Conservation (phyloP, 1,140 invertebrate species). For the Hesperophylax magnus region DNA sequence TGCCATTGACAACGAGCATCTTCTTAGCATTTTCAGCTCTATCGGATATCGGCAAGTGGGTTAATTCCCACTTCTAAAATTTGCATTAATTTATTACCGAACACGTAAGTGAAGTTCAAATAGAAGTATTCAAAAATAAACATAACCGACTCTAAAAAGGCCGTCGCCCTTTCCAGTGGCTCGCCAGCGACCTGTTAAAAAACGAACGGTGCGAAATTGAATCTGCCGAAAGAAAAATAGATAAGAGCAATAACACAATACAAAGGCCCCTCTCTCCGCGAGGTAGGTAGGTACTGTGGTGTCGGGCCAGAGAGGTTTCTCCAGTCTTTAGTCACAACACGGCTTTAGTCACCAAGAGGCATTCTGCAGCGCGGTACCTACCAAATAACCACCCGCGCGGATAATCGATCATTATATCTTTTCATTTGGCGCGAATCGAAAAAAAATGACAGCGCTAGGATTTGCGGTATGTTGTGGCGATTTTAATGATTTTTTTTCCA, state of each 20-base stretch:
- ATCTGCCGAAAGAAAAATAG: conserved; percentile 21
- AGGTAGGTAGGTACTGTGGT: neutral
- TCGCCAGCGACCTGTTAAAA: conserved; percentile 9
- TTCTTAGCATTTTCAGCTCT: too few species aligned
- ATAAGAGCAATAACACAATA: conserved; percentile 11
- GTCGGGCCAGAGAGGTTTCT: neutral
- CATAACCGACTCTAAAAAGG: too few species aligned
- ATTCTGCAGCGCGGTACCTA: neutral
- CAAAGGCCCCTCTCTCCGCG: conserved; percentile 9
- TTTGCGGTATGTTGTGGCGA: conserved; percentile 27
- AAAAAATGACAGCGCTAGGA: conserved; percentile 25
- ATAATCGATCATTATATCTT: neutral
- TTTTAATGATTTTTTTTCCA: neutral
- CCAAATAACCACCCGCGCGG: neutral
- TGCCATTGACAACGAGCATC: too few species aligned
- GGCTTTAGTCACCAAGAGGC: conserved; percentile 11
- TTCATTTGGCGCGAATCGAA: neutral
- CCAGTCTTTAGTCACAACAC: neutral
- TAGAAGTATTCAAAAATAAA: too few species aligned
- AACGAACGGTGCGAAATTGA: conserved; percentile 1
- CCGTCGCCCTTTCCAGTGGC: neutral
- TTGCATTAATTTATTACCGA: too few species aligned
- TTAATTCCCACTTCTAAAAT: too few species aligned
- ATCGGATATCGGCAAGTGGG: too few species aligned
- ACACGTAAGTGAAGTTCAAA: too few species aligned